Conservation (phyloP, 2,113 vertebrate genomes). For the Vombatus ursinus region DNA sequence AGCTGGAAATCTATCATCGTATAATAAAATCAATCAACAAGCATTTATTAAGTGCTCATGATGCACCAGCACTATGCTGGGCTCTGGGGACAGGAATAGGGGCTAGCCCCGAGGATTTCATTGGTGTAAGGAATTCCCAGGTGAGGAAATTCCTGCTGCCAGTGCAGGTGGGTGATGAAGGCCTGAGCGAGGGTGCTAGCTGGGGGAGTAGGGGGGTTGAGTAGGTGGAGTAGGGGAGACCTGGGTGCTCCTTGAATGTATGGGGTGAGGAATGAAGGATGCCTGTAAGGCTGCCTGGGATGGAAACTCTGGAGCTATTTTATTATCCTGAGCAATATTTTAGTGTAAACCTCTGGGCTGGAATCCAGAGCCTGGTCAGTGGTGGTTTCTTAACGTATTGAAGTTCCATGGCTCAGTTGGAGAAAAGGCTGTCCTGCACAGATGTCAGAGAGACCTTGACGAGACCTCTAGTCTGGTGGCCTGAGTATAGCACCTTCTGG, state of each 20-base stretch:
- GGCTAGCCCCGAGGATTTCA: background rate
- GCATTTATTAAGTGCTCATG: too few species aligned
- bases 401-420: background rate
- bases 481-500: background rate
- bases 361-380: background rate
- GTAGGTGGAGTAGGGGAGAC: background rate
- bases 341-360: background rate
- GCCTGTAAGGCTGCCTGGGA: background rate
- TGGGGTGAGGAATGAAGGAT: background rate
- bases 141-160: background rate
- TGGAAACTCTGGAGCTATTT: background rate
- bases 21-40: background rate
- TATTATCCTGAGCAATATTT: background rate
- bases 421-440: background rate
- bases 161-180: too few species aligned
- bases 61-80: too few species aligned
- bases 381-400: background rate
- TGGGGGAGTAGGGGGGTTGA: too few species aligned
- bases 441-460: background rate
- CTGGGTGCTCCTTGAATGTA: background rate
- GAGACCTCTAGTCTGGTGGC: background rate
- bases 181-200: too few species aligned
- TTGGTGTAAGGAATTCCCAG: background rate
- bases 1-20: background rate
- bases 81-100: background rate